Evolutionary conservation across 64 coral and sea anemone genomes (phyloP).

Genomic region (Pocillopora verrucosa): DNA sequence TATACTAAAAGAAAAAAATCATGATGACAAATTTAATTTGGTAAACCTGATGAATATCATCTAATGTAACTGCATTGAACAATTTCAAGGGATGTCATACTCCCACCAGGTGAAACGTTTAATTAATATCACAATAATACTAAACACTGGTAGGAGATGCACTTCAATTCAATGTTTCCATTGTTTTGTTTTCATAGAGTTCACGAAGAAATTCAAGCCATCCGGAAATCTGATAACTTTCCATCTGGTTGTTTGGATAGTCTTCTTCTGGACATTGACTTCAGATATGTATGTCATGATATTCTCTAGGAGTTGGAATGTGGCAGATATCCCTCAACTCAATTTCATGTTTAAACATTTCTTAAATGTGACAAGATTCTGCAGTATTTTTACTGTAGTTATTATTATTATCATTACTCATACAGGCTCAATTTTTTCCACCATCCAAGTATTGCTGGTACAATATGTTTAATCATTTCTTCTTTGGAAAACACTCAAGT

Average conservation of each 20-base stretch:
- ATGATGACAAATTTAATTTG: too few relatives aligned
- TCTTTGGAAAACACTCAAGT: conserved; percentile 59
- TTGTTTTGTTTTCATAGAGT: conserved; percentile 37
- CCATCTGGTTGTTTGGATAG: conserved; percentile 46
- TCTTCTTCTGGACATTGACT: conserved; percentile 88
- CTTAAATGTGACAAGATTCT: not conserved
- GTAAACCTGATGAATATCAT: too few relatives aligned
- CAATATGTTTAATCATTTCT: conserved; percentile 98
- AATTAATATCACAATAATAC: too few relatives aligned
- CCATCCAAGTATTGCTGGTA: conserved; percentile 73
- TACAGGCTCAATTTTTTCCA: conserved; percentile 76
- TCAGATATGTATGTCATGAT: conserved; percentile 85
- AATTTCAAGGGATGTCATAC: too few relatives aligned
- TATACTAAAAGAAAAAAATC: too few relatives aligned
- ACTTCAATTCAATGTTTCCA: not conserved
- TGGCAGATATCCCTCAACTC: too few relatives aligned
- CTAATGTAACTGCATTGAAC: too few relatives aligned
- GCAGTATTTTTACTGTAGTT: not conserved
- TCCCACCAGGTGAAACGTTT: too few relatives aligned
- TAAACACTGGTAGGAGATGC: not conserved
- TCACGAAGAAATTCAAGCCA: conserved; percentile 87
- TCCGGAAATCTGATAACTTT: not conserved
- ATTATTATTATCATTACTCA: not conserved
- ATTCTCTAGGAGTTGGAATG: not conserved
- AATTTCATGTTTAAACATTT: not conserved